These are phyloP conservation scores for Phalloptychus januarius DNA, from an alignment of 2,797 vertebrate genomes.

Conservation along the genomic window DNA sequence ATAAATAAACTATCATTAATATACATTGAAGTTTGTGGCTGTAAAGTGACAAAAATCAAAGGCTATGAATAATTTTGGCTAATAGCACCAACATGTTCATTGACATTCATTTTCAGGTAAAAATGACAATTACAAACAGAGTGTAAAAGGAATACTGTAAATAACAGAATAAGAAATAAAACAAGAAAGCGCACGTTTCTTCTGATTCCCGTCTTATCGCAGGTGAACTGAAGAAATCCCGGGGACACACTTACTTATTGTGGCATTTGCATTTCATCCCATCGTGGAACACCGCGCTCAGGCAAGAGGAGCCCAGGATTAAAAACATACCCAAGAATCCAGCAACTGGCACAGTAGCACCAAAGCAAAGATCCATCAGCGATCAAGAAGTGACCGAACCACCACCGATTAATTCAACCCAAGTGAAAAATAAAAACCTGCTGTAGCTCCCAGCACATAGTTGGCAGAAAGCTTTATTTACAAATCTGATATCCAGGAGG, in stretches of 20 bases:
- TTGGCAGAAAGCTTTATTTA: slow-evolving; percentile 42
- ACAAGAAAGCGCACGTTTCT: neutral
- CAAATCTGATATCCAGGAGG: slow-evolving; percentile 28
- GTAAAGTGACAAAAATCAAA: slow-evolving; percentile 1
- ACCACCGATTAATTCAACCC: slow-evolving; percentile 70
- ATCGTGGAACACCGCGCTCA: slow-evolving; percentile 44
- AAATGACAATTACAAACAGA: slow-evolving; percentile 25
- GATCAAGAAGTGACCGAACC: slow-evolving; percentile 64
- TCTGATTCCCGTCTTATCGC: slow-evolving; percentile 19
- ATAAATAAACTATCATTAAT: neutral
- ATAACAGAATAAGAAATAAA: neutral
- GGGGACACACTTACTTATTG: slow-evolving; percentile 34
- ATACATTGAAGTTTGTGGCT: neutral
- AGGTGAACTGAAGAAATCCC: slow-evolving; percentile 50
- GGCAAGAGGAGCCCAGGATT: slow-evolving; percentile 40
- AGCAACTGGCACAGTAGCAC: slow-evolving; percentile 55
- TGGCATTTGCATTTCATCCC: slow-evolving; percentile 50
- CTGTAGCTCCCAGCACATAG: slow-evolving; percentile 33
- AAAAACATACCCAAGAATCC: slow-evolving; percentile 54
- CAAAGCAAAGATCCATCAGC: slow-evolving; percentile 31
- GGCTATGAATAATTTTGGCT: slow-evolving; percentile 10
- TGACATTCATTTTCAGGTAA: slow-evolving; percentile 38
- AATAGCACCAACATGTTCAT: slow-evolving; percentile 73
- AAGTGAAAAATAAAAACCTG: slow-evolving; percentile 28
- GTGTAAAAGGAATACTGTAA: slow-evolving; percentile 37